Conservation (phyloP, 2,797 vertebrate species). For the Thaleichthys pacificus region DNA sequence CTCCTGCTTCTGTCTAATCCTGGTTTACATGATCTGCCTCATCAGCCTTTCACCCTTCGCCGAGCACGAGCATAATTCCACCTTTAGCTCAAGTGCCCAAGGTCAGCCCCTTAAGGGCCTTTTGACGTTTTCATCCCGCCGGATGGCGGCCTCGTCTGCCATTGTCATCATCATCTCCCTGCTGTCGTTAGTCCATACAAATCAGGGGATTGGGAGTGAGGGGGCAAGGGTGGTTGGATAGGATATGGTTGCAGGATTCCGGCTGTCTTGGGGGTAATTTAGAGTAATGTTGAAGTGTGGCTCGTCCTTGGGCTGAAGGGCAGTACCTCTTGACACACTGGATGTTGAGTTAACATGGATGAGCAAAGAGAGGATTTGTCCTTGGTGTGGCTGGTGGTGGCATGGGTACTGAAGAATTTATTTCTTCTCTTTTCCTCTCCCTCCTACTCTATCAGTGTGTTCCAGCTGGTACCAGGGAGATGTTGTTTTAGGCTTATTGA, state of each 20-base stretch:
- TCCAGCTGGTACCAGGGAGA: neutral
- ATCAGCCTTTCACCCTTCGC: neutral
- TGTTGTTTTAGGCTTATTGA: neutral
- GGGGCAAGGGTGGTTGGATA: neutral
- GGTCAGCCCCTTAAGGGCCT: neutral
- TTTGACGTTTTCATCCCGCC: slow-evolving; percentile 19
- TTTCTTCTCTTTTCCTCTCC: neutral
- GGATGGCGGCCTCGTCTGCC: neutral
- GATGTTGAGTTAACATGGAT: slow-evolving; percentile 10
- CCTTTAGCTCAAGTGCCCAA: slow-evolving; percentile 1
- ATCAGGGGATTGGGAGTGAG: neutral
- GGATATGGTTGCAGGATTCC: neutral
- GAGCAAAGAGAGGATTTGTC: neutral
- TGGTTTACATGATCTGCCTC: slow-evolving; percentile 8
- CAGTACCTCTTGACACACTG: neutral
- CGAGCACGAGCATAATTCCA: neutral
- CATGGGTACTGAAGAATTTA: neutral
- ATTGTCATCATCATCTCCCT: neutral
- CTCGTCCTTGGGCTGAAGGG: slow-evolving; percentile 21
- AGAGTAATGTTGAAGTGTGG: slow-evolving; percentile 4
- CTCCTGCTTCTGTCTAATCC: neutral
- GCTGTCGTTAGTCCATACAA: neutral
- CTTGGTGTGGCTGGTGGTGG: neutral
- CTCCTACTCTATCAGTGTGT: neutral
- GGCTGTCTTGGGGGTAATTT: slow-evolving; percentile 7